phyloP scores from a whole-genome alignment of 2,888 invertebrate species.

The Sialis fuliginosa region DNA sequence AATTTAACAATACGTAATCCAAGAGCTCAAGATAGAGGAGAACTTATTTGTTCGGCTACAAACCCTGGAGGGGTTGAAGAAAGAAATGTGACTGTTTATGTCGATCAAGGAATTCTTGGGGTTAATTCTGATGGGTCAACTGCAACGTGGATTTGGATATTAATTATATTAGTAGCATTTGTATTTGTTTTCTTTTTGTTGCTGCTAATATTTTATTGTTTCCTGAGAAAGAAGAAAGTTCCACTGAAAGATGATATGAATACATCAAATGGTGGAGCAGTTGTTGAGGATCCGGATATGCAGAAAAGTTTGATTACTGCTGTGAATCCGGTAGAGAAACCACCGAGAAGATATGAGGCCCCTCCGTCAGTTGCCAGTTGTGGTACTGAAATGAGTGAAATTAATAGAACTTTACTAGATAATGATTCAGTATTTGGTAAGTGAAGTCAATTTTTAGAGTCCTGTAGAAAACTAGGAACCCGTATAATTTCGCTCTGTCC shows the following conservation, averaged over 20 bases:
- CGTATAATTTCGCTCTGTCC: no score
- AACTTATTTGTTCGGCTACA: slow-evolving; percentile 55
- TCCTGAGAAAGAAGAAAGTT: slow-evolving; percentile 34
- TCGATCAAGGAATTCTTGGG: slow-evolving; percentile 8
- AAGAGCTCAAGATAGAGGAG: slow-evolving; percentile 29
- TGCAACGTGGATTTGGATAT: slow-evolving; percentile 25
- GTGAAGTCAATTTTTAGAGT: slow-evolving; percentile 17
- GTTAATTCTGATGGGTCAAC: slow-evolving; percentile 13
- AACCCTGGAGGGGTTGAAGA: slow-evolving; percentile 68
- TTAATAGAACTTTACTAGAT: slow-evolving; percentile 64
- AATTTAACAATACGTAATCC: slow-evolving; percentile 35
- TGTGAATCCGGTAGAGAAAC: slow-evolving; percentile 71
- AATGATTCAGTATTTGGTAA: slow-evolving; percentile 64
- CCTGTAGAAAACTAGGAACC: no score
- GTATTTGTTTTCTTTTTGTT: slow-evolving; percentile 29
- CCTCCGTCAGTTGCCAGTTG: slow-evolving; percentile 52
- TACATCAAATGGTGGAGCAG: slow-evolving; percentile 46
- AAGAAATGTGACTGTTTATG: slow-evolving; percentile 47
- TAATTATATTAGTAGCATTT: slow-evolving; percentile 27
- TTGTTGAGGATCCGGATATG: slow-evolving; percentile 63
- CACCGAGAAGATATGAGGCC: slow-evolving; percentile 58
- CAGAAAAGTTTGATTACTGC: slow-evolving; percentile 71
- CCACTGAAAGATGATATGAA: slow-evolving; percentile 39
- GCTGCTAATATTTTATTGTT: slow-evolving; percentile 22
- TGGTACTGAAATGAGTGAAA: slow-evolving; percentile 65